Evolutionary conservation across 1,140 invertebrate genomes (phyloP), one percentile per base, ranked within the genome.

Genomic region (Lordiphosa collinella): DNA sequence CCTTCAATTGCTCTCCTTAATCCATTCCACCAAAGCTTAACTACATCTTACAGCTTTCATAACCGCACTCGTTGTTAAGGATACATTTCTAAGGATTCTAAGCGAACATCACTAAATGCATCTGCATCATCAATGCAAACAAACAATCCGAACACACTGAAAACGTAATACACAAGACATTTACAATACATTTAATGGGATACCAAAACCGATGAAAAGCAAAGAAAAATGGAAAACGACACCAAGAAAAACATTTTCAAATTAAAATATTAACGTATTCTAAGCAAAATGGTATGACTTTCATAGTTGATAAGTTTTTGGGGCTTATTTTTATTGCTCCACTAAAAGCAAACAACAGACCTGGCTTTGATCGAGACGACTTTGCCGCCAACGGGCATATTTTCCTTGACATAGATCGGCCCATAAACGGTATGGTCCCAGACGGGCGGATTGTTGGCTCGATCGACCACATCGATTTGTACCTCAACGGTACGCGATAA

Each of bases 341-440:
- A 71, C 56, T 68, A 75, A 67, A 67, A 44, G 22, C 41, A 62
- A 51, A 53, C 43, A 91, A 94, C 94, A 93, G 94, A 97, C 96
- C 96, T 97, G 93, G 96, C 96, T 95, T 97, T 98, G 91, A 97
- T 94, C 91, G 96, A 97, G 90, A 97, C 94, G 92, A 98, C 96
- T 93, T 95, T 97, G 91, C 95, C 95, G 90, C 96, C 97, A 90
- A 98, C 95, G 91, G 96, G 94, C 92, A 96, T 94, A 92, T 97
- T 97, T 93, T 98, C 97, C 93, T 96, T 96, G 92, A 97, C 95
- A 93, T 94, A 96, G 93, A 97, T 96, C 88, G 97, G 96, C 89
- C 96, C 96, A 93, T 98, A 98, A 90, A 96, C 94, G 89, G 94
- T 93, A 92, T 97, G 95, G 92, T 97, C 96, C 96, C 96, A 98